These are phyloP conservation scores for Mercenaria mercenaria DNA, from an alignment of 1,140 invertebrate species.

Conservation along the genomic window DNA sequence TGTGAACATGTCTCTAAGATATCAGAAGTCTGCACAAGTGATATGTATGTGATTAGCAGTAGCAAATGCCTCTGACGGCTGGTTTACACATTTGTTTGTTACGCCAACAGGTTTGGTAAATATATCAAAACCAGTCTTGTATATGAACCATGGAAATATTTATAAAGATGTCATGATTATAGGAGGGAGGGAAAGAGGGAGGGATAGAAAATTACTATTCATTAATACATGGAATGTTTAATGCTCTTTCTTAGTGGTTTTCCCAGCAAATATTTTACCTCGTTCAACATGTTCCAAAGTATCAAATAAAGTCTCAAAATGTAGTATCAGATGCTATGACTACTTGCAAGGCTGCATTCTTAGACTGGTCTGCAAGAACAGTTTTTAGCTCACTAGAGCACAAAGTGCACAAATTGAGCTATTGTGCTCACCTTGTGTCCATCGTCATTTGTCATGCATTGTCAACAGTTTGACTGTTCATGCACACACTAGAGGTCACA, in stretches of 20 bases:
- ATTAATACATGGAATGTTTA: not conserved
- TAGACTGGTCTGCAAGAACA: no score
- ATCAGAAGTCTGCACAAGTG: not conserved
- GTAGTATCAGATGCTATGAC: no score
- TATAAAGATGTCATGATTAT: slow-evolving; percentile 32
- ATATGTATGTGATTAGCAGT: not conserved
- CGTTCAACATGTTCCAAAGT: no score
- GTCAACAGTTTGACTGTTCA: no score
- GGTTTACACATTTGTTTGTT: slow-evolving; percentile 37
- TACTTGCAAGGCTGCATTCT: no score
- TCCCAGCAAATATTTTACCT: slow-evolving; percentile 6
- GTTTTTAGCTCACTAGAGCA: no score
- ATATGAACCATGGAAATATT: slow-evolving; percentile 37
- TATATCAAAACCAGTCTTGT: slow-evolving; percentile 19
- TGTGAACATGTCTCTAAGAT: no score
- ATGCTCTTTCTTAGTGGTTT: not conserved
- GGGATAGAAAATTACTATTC: not conserved
- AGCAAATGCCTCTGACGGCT: not conserved
- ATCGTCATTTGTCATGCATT: no score
- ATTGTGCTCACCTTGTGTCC: no score
- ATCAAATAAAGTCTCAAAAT: no score
- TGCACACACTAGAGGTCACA: no score
- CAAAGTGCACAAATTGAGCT: no score
- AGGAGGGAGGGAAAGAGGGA: not conserved
- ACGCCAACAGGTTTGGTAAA: slow-evolving; percentile 44